phyloP scores from a whole-genome alignment of 2,888 invertebrate genomes.

The Drosophila leonis region DNA sequence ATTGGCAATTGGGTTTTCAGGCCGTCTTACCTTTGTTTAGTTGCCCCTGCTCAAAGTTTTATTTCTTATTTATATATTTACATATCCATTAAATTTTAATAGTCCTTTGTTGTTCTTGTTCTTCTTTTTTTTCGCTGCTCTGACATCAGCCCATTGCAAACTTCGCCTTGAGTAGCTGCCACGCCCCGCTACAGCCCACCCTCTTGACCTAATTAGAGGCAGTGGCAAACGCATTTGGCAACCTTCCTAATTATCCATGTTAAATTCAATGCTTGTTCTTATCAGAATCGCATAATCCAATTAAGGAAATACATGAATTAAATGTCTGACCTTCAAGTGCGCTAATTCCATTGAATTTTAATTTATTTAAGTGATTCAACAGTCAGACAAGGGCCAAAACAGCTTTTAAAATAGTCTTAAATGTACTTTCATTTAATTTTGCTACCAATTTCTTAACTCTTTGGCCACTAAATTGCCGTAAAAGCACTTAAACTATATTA shows the following conservation, averaged over 20 bases:
- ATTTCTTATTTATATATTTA: constrained; percentile 55
- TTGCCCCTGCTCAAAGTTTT: constrained; percentile 15
- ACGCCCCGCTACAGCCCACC: neutral
- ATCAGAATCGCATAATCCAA: constrained; percentile 57
- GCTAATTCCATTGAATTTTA: constrained; percentile 14
- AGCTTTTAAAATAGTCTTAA: neutral
- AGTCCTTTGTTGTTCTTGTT: constrained; percentile 41
- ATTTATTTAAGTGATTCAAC: constrained; percentile 5
- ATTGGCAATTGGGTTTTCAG: constrained; percentile 48
- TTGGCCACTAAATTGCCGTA: neutral
- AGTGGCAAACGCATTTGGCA: constrained; percentile 34
- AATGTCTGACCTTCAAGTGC: constrained; percentile 27
- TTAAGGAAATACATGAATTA: constrained; percentile 46
- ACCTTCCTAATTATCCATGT: constrained; percentile 42
- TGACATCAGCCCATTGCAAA: constrained; percentile 63
- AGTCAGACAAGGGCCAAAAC: neutral
- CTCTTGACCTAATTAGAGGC: constrained; percentile 60
- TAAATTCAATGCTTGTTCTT: constrained; percentile 48
- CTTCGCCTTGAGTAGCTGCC: constrained; percentile 31
- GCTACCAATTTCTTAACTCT: constrained; percentile 1
- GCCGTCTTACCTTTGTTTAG: constrained; percentile 66
- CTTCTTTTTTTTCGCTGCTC: constrained; percentile 20
- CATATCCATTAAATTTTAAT: constrained; percentile 73
- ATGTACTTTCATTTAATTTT: neutral
- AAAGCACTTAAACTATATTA: constrained; percentile 1